Conservation (phyloP, 2,888 invertebrate species). For the Prenolepis imparis region DNA sequence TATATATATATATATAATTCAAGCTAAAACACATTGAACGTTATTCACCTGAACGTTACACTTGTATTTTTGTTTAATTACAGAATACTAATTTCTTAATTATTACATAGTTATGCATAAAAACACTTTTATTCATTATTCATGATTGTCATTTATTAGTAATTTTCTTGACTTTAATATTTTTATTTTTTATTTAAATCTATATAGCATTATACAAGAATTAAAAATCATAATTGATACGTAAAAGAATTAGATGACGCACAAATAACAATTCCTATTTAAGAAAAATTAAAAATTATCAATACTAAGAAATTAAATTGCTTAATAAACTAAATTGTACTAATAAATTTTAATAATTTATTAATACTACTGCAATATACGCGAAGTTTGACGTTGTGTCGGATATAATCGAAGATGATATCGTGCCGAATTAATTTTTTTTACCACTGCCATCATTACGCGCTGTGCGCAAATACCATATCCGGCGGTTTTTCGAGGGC, state of each 20-base stretch:
- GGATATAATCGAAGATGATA: constrained; percentile 42
- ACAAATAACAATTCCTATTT: constrained; percentile 7
- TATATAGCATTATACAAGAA: not conserved
- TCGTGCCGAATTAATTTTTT: constrained; percentile 59
- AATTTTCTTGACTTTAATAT: not conserved
- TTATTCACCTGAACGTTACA: not conserved
- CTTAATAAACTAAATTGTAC: not conserved
- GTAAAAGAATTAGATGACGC: not conserved
- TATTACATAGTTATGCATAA: not conserved
- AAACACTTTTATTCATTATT: not conserved
- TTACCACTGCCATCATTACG: constrained; percentile 34
- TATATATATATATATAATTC: not conserved
- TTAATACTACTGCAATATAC: not conserved
- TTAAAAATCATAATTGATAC: not conserved
- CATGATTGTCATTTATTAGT: not conserved
- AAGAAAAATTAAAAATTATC: constrained; percentile 20
- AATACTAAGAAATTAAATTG: not conserved
- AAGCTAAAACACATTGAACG: not conserved
- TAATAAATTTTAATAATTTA: constrained; percentile 1
- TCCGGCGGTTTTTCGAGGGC: constrained; percentile 54
- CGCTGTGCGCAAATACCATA: constrained; percentile 41
- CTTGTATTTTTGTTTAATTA: not conserved
- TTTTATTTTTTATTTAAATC: not conserved
- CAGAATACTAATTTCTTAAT: not conserved
- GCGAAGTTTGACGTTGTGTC: not conserved